Base-by-base conservation (phyloP, 1,140 invertebrate genomes). In the Fopius arisanus region DNA sequence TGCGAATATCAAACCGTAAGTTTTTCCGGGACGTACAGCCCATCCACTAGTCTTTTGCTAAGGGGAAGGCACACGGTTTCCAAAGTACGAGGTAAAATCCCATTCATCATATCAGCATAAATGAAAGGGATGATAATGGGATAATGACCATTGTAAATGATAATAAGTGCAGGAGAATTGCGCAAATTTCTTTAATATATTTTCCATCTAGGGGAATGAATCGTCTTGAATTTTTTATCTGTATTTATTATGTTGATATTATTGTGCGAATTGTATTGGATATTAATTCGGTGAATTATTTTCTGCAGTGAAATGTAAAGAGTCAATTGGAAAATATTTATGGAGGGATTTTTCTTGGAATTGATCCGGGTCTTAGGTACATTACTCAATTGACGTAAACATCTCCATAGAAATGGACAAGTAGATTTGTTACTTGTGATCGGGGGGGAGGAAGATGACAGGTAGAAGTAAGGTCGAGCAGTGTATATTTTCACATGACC, bases 91-190 rank as follows among this genome's bases (percentile, higher is more conserved):
- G 63, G 41, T 62, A 73, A 75, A 71, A 79, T 69, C 43, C 67
- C 73, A 68, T 81, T 82, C 80, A 82, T 82, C 75, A 75, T 78
- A 78, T 82, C 79, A 80, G 70, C 76, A 79, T 77, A 77, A 77
- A 77, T 74, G 65, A 77, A 77, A 75, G 62, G 75, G 62, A 67
- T 68, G 73, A 76, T 77, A 80, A 80, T 75, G 70, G 70, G 28
- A 75, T 75, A 75, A 69, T 65, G 73, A 67, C 66, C 68, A 28
- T 75, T 75, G 74, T 75, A 71, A 67, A 75, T 70, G 63, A 75
- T 71, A 70, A 71, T 59, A 59, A 28, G 54, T 19, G 3, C 2
- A 9, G 37, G 43, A 65, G 37, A 43, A 14, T 31, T 59, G 23
- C 10, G 33, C 29, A 59, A 71, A 67, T 75, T 72, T 40, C 2